These are phyloP conservation scores for Spinibarbus caldwelli DNA, from an alignment of 2,797 vertebrate genomes.

Conservation along the genomic window DNA sequence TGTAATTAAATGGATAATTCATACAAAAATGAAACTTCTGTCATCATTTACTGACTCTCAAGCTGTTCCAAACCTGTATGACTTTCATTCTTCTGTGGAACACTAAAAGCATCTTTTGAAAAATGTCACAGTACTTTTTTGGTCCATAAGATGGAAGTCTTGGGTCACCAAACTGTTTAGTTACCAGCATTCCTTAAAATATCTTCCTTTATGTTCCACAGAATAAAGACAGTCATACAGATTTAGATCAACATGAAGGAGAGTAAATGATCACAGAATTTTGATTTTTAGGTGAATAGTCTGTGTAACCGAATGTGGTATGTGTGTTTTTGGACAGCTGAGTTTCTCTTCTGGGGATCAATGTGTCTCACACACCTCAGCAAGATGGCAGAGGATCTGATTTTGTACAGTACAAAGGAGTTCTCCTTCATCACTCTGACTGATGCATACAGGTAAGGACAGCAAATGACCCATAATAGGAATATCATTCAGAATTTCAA, in stretches of 20 bases:
- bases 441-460: conserved; percentile 86
- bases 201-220: not conserved
- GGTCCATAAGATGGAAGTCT: not conserved
- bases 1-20: not conserved
- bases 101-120: not conserved
- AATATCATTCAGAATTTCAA: not conserved
- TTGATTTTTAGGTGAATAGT: not conserved
- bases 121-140: not conserved
- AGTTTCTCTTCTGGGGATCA: conserved; percentile 92
- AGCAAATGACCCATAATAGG: not conserved
- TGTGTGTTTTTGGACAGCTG: conserved; percentile 73
- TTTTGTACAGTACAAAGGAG: conserved; percentile 93
- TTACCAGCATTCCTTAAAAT: too few species aligned
- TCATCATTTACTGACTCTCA: not conserved
- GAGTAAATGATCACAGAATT: not conserved
- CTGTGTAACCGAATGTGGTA: not conserved
- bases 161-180: not conserved
- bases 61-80: too few species aligned
- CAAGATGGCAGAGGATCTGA: conserved; percentile 92
- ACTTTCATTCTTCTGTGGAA: too few species aligned
- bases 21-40: not conserved
- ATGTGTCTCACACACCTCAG: conserved; percentile 92
- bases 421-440: conserved; percentile 89
- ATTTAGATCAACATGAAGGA: not conserved
- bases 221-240: not conserved